These are phyloP conservation scores for Sycophaga agraensis DNA, from an alignment of 1,140 invertebrate genomes.

Conservation along the genomic window DNA sequence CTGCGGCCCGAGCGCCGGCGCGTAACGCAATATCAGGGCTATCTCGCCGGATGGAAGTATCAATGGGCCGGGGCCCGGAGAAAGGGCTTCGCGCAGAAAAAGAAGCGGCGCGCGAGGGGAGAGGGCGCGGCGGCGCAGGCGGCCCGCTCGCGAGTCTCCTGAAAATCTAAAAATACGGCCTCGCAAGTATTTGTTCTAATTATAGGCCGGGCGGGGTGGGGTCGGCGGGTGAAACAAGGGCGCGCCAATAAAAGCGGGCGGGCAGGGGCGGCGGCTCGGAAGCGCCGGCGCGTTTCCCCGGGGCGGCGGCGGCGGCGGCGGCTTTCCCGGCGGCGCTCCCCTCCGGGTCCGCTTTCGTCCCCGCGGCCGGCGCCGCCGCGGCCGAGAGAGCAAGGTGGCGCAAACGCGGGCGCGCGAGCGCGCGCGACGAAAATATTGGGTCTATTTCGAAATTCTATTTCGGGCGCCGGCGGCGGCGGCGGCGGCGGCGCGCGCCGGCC, in stretches of 20 bases:
- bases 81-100: neutral
- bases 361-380: constrained; percentile 33
- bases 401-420: constrained; percentile 56
- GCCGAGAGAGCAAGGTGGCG: constrained; percentile 46
- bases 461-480: constrained; percentile 49
- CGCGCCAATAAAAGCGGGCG: constrained; percentile 20
- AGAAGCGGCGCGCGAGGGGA: neutral
- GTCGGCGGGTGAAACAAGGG: constrained; percentile 24
- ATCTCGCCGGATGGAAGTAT: too few relatives aligned
- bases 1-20: too few relatives aligned
- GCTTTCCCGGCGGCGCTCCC: constrained; percentile 28
- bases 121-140: neutral
- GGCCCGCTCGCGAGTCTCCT: neutral
- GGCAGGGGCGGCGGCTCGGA: neutral
- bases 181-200: constrained; percentile 25
- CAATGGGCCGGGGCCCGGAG: neutral
- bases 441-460: constrained; percentile 62
- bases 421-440: constrained; percentile 60
- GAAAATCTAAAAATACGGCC: constrained; percentile 25
- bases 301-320: neutral
- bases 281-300: constrained; percentile 18
- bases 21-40: too few relatives aligned
- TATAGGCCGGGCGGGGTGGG: too few relatives aligned
- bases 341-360: constrained; percentile 22
- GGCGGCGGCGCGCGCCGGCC: constrained; percentile 33